Percentiles rank a stretch among this genome's conserved stretches.
Conservation (phyloP, 2,888 invertebrate species). For the Diadegma fenestrale region DNA sequence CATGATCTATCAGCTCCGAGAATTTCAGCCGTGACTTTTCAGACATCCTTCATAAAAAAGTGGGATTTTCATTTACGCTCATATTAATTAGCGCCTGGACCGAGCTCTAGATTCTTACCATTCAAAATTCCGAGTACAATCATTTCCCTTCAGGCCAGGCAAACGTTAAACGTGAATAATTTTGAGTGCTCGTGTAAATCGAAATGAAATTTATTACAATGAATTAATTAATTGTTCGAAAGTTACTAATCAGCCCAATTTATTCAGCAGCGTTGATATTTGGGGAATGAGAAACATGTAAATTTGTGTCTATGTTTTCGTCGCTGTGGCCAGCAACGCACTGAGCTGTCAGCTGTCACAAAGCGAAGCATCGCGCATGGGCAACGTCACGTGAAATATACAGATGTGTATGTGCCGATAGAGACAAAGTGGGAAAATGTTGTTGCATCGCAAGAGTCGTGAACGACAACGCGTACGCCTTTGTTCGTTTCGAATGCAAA, state of each 20-base stretch:
- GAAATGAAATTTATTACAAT: not conserved
- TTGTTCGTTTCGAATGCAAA: not conserved
- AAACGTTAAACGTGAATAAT: not conserved
- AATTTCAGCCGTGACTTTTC: no score
- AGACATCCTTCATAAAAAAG: no score
- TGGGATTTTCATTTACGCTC: no score
- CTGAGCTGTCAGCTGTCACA: slow-evolving; percentile 18
- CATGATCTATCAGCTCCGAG: no score
- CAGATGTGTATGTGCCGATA: not conserved
- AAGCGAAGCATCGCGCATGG: slow-evolving; percentile 13
- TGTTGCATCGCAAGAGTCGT: not conserved
- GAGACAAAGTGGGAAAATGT: slow-evolving; percentile 17
- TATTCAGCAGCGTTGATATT: not conserved
- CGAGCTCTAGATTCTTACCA: no score
- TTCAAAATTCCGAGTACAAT: no score
- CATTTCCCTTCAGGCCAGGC: no score
- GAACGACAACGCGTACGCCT: not conserved
- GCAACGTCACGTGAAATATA: not conserved
- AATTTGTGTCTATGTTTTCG: not conserved
- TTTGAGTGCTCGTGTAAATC: not conserved
- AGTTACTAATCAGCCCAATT: not conserved
- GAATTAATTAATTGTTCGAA: not conserved
- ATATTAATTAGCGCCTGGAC: no score
- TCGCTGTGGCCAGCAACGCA: slow-evolving; percentile 1
- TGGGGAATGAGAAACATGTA: not conserved